A percentile compares a stretch with the other conserved stretches of the same genome.
Evolutionary conservation across 2,113 vertebrate species (phyloP).

Genomic region (Rhagologus leucostigma): DNA sequence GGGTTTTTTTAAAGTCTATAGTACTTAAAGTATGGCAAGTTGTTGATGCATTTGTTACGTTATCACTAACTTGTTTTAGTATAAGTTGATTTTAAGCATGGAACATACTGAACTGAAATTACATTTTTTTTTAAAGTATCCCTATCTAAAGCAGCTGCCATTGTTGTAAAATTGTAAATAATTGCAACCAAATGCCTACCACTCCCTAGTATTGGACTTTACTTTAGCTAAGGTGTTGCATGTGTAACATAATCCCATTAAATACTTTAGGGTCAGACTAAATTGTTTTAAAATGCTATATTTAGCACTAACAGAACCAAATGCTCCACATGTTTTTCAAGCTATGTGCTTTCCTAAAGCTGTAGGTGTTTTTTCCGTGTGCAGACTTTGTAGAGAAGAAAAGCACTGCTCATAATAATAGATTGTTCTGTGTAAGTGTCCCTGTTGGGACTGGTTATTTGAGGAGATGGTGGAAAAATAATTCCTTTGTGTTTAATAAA

Average conservation of each 20-base stretch:
- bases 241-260: slow-evolving; percentile 12
- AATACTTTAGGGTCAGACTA: not conserved
- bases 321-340: not conserved
- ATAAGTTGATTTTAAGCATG: not conserved
- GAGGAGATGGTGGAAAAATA: not conserved
- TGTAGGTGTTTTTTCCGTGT: not conserved
- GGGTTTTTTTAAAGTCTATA: rapidly evolving
- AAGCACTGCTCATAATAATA: not conserved
- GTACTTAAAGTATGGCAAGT: not conserved
- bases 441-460: not conserved
- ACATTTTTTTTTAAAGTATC: not conserved
- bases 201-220: not conserved
- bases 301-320: not conserved
- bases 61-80: not conserved
- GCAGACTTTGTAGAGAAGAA: not conserved
- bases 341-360: not conserved
- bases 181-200: not conserved
- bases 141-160: not conserved
- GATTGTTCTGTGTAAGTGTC: not conserved
- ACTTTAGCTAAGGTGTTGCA: slow-evolving; percentile 4
- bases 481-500: not conserved
- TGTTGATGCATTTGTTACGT: not conserved
- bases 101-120: not conserved
- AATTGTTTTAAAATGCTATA: slow-evolving; percentile 31
- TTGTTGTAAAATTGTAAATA: not conserved